Evolutionary conservation across 2,113 vertebrate species (phyloP).

Genomic region (human): DNA sequence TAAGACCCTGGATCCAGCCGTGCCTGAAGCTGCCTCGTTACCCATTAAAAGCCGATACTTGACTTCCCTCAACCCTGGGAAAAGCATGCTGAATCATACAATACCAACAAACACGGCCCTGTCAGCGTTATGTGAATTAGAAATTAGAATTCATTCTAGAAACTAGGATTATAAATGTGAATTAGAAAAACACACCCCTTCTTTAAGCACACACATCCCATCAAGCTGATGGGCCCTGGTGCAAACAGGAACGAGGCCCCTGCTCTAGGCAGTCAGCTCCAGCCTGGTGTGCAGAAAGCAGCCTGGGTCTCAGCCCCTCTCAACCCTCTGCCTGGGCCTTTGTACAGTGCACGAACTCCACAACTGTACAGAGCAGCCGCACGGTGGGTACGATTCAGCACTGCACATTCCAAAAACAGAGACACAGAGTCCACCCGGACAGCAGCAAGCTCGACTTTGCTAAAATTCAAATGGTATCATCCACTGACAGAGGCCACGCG

Average conservation of each 20-base stretch:
- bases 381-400: accelerated
- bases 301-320: background rate
- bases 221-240: background rate
- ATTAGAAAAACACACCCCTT: background rate
- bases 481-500: background rate
- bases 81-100: background rate
- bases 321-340: background rate
- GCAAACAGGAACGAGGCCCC: background rate
- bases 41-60: background rate
- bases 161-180: background rate
- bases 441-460: background rate
- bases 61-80: too few relatives aligned
- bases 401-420: background rate
- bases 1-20: background rate
- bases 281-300: background rate
- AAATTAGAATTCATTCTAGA: background rate
- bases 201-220: background rate
- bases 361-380: background rate
- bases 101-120: background rate
- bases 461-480: background rate
- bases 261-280: accelerated
- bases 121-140: background rate
- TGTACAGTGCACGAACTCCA: background rate
- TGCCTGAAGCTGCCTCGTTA: background rate
- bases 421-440: accelerated